These are phyloP conservation scores for Phalacrocorax aristotelis DNA, from an alignment of 2,113 vertebrate species.

Conservation along the genomic window DNA sequence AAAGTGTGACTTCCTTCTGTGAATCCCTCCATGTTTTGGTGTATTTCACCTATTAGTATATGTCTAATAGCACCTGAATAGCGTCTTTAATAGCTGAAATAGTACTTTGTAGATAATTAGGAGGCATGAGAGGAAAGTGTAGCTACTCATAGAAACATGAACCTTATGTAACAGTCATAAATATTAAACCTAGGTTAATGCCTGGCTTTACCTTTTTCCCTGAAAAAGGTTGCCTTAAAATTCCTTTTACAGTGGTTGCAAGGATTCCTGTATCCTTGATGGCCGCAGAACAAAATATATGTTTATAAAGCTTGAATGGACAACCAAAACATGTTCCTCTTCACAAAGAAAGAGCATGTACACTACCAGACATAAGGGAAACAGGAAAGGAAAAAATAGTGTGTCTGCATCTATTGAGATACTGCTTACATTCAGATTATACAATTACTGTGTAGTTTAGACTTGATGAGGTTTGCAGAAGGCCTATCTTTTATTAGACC, in stretches of 20 bases:
- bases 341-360: background rate
- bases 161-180: background rate
- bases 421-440: background rate
- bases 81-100: conserved; percentile 16
- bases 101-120: background rate
- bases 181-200: background rate
- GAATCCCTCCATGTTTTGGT: conserved; percentile 12
- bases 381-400: background rate
- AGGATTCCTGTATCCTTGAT: background rate
- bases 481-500: background rate
- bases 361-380: background rate
- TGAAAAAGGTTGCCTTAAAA: background rate
- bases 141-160: background rate
- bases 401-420: background rate
- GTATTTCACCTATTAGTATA: background rate
- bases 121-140: background rate
- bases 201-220: background rate
- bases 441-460: background rate
- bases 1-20: conserved; percentile 11
- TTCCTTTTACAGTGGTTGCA: background rate
- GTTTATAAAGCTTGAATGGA: background rate
- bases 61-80: background rate
- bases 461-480: background rate
- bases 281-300: background rate
- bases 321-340: background rate